phyloP scores from a whole-genome alignment of 2,888 invertebrate species.

The Mellilla xanthometata region DNA sequence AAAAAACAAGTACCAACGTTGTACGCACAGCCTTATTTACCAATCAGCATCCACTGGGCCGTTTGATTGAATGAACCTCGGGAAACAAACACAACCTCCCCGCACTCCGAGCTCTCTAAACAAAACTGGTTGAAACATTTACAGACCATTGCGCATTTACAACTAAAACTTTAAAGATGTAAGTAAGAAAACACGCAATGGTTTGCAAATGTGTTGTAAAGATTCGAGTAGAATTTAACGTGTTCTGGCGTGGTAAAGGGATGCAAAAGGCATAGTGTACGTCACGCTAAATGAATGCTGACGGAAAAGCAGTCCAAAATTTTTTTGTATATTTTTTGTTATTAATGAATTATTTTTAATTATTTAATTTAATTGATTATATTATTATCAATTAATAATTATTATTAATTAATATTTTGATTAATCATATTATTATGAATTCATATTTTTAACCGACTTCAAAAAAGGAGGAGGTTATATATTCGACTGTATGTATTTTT shows the following conservation, averaged over 20 bases:
- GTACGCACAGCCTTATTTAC: slow-evolving; percentile 53
- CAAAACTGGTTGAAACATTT: not conserved
- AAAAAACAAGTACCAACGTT: slow-evolving; percentile 39
- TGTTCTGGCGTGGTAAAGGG: slow-evolving; percentile 19
- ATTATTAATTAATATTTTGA: too few species aligned
- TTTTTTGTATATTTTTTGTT: too few species aligned
- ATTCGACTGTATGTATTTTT: too few species aligned
- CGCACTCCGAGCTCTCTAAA: slow-evolving; percentile 25
- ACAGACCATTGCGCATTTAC: slow-evolving; percentile 8
- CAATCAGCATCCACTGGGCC: slow-evolving; percentile 63
- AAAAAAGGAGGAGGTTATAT: too few species aligned
- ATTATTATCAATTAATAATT: too few species aligned
- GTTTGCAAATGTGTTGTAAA: not conserved
- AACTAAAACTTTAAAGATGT: not conserved
- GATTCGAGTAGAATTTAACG: slow-evolving; percentile 1
- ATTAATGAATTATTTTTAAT: too few species aligned
- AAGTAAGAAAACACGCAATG: slow-evolving; percentile 8
- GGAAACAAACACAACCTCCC: slow-evolving; percentile 45
- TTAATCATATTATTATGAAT: too few species aligned
- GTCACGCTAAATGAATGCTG: too few species aligned
- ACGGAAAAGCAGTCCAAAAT: too few species aligned
- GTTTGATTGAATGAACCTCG: slow-evolving; percentile 62
- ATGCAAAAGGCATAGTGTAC: slow-evolving; percentile 17
- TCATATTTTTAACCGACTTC: too few species aligned
- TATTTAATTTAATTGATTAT: too few species aligned